Evolutionary conservation across 2,888 invertebrate species (phyloP).

Genomic region (Merodon equestris): DNA sequence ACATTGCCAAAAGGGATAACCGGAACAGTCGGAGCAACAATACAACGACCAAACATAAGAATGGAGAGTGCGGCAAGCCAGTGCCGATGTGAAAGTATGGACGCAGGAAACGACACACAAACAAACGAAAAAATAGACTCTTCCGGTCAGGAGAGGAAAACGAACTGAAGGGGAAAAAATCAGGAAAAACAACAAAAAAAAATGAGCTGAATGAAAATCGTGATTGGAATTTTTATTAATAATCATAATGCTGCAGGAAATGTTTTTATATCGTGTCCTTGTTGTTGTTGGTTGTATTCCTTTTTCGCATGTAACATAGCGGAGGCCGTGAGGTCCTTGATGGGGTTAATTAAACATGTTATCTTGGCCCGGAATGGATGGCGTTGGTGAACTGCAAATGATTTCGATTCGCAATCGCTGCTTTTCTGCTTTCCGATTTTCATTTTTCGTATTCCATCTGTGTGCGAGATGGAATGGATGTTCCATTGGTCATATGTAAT

Average conservation of each 20-base stretch:
- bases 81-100: neutral
- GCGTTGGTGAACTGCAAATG: neutral
- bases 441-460: too few relatives aligned
- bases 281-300: conserved; percentile 2
- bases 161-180: too few relatives aligned
- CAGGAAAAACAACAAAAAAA: conserved; percentile 18
- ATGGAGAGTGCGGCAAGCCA: conserved; percentile 20
- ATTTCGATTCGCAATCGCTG: too few relatives aligned
- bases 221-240: conserved; percentile 69
- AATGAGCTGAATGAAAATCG: conserved; percentile 60
- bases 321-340: conserved; percentile 22
- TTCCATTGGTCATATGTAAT: too few relatives aligned
- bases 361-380: conserved; percentile 15
- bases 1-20: conserved; percentile 45
- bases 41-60: conserved; percentile 32
- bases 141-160: conserved; percentile 36
- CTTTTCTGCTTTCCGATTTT: too few relatives aligned
- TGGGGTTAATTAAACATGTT: conserved; percentile 49
- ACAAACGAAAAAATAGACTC: conserved; percentile 23
- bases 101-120: conserved; percentile 28
- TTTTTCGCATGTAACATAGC: conserved; percentile 15
- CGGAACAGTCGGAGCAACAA: conserved; percentile 1
- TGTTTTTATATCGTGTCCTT: conserved; percentile 33
- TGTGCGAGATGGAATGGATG: too few relatives aligned
- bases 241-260: conserved; percentile 64